A percentile compares a stretch with the other conserved stretches of the same genome.
phyloP scores from a whole-genome alignment of 2,113 vertebrate genomes.

The Trogon surrucura region DNA sequence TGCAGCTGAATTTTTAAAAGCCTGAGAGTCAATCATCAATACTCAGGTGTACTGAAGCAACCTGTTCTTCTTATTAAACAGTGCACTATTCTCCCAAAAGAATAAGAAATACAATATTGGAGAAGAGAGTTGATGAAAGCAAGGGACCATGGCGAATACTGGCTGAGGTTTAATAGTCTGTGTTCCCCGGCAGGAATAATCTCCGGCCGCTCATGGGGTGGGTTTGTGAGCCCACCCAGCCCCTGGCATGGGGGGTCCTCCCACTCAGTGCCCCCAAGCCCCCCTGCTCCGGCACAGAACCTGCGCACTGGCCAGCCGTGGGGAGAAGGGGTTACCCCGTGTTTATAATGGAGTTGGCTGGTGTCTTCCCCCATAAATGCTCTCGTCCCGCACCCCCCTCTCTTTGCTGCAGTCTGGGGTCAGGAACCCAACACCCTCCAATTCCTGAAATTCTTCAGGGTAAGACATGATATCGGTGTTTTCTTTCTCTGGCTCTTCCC shows the following conservation, averaged over 20 bases:
- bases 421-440: accelerated
- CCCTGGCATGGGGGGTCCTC: background rate
- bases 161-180: constrained; percentile 14
- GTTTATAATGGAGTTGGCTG: background rate
- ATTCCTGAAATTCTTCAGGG: background rate
- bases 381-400: accelerated
- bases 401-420: background rate
- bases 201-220: accelerated
- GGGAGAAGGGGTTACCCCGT: background rate
- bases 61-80: constrained; percentile 45
- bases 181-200: background rate
- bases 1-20: constrained; percentile 43
- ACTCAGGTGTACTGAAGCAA: background rate
- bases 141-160: background rate
- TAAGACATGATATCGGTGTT: too few relatives aligned
- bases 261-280: background rate
- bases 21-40: constrained; percentile 29
- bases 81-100: background rate
- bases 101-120: constrained; percentile 40
- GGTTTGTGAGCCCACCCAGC: accelerated
- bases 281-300: background rate
- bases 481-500: too few relatives aligned
- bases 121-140: constrained; percentile 24
- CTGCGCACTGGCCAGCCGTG: accelerated
- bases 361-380: accelerated